Conservation (phyloP, 2,888 invertebrate genomes). For the Bembecia ichneumoniformis region DNA sequence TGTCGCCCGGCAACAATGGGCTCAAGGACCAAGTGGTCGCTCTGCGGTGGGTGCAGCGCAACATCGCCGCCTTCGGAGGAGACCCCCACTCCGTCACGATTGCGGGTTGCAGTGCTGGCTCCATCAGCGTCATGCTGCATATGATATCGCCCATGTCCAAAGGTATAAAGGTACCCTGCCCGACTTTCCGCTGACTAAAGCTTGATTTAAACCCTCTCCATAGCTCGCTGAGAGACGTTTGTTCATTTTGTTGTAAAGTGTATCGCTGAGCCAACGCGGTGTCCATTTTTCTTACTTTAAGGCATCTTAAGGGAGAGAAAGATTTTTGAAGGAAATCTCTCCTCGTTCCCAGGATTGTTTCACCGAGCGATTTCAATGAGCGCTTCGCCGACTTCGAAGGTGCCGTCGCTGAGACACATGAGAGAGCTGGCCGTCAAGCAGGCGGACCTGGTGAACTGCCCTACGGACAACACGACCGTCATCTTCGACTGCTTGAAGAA, state of each 20-base stretch:
- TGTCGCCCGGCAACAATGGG: conserved; percentile 79
- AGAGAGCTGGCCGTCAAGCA: conserved; percentile 74
- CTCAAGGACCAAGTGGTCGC: conserved; percentile 80
- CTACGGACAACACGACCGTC: conserved; percentile 57
- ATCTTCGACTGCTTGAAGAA: conserved; percentile 75
- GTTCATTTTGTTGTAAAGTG: too few species aligned
- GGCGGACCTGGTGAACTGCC: conserved; percentile 73
- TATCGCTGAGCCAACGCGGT: too few species aligned
- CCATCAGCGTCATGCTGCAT: conserved; percentile 61
- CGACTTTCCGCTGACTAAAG: background rate
- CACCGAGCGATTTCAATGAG: conserved; percentile 80
- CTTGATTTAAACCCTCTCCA: too few species aligned
- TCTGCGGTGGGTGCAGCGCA: conserved; percentile 76
- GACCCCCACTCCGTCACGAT: conserved; percentile 76
- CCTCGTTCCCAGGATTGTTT: conserved; percentile 68
- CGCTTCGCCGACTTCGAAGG: conserved; percentile 71
- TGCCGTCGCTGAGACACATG: conserved; percentile 67
- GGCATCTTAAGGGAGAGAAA: too few species aligned
- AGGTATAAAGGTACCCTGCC: conserved; percentile 28
- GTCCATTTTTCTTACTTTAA: too few species aligned
- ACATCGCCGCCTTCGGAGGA: conserved; percentile 79
- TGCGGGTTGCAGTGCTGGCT: conserved; percentile 73
- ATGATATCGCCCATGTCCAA: conserved; percentile 78
- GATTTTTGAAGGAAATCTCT: background rate
- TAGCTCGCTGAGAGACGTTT: too few species aligned